Evolutionary conservation across 2,888 invertebrate genomes (phyloP), one percentile per base, ranked within the genome.

Genomic region (Chrysina gloriosa): DNA sequence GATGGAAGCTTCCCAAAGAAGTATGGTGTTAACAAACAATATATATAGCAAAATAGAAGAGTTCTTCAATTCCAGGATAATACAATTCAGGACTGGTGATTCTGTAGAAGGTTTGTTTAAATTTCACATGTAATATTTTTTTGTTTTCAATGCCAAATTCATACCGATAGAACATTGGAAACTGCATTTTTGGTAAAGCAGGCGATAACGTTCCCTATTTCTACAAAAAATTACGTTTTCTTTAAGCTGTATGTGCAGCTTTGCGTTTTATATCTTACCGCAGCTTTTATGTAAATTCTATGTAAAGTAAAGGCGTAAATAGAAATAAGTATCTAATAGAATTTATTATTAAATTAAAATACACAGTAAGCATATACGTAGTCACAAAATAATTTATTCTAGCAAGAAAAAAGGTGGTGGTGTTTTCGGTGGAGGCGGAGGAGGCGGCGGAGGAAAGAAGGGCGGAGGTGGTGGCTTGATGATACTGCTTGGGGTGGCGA

Each of bases 401-500:
- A 54, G 64, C 23, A n/a, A 68, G 39, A 68, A 70, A 39, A 27
- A 29, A 39, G 29, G 52, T 11, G 65, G 64, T 16, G 36, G 50
- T 5, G 7, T 9, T 25, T 52, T 31, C 7, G 36, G 50, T 7
- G 64, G 58, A 16, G 54, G 29, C 81, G 73, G 72, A 65, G 58
- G 48, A 29, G 75, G 72, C 21, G 76, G 75, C 25, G 76, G 75
- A 21, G 73, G 74, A 23, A 70, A 69, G 3, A 71, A 71, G 45
- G 73, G 82, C 50, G 85, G 86, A 39, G 65, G 61, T 39, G 58
- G 61, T 11, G 61, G 56, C 2, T 85, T 86, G 79, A 79, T 89
- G 77, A 83, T 89, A 77, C 83, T 89, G 83, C 88, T 86, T 66
- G 88, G 87, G 69, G 80, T 89, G 71, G 89, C 88, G 9, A 84